Percentiles rank a stretch among this genome's conserved stretches.
Evolutionary conservation across 2,888 invertebrate species (phyloP).

Genomic region (Agonopterix alstromeriana): DNA sequence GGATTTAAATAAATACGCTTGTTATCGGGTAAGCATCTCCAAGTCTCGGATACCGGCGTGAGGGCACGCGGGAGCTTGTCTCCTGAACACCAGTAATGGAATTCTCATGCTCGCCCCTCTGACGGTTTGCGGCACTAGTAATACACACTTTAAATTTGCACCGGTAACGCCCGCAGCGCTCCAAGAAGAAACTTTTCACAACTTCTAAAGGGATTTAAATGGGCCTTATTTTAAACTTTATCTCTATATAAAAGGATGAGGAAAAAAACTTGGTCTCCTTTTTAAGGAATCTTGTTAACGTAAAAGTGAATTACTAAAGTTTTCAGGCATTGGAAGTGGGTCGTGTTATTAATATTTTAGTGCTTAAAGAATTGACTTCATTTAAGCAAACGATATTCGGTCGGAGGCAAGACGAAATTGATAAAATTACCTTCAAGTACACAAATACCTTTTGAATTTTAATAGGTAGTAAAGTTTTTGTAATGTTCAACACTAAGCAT

Average conservation of each 20-base stretch:
- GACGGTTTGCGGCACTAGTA: conserved; percentile 60
- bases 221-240: conserved; percentile 48
- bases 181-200: conserved; percentile 53
- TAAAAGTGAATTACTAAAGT: conserved; percentile 14
- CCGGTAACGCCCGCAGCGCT: conserved; percentile 60
- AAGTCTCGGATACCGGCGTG: conserved; percentile 9
- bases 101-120: conserved; percentile 65
- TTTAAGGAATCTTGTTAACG: conserved; percentile 10
- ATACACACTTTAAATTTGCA: conserved; percentile 73
- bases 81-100: conserved; percentile 66
- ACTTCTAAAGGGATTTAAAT: conserved; percentile 58
- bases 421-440: too few species aligned
- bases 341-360: background rate
- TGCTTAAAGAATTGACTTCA: background rate
- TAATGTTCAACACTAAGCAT: too few species aligned
- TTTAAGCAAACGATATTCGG: too few species aligned
- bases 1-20: conserved; percentile 30
- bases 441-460: too few species aligned
- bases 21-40: conserved; percentile 25
- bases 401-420: too few species aligned
- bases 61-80: conserved; percentile 42
- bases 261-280: conserved; percentile 15
- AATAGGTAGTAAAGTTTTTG: too few species aligned
- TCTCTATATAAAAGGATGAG: conserved; percentile 23
- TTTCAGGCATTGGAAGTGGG: conserved; percentile 7